phyloP scores from a whole-genome alignment of 2,797 vertebrate species.

The Alauda arvensis region DNA sequence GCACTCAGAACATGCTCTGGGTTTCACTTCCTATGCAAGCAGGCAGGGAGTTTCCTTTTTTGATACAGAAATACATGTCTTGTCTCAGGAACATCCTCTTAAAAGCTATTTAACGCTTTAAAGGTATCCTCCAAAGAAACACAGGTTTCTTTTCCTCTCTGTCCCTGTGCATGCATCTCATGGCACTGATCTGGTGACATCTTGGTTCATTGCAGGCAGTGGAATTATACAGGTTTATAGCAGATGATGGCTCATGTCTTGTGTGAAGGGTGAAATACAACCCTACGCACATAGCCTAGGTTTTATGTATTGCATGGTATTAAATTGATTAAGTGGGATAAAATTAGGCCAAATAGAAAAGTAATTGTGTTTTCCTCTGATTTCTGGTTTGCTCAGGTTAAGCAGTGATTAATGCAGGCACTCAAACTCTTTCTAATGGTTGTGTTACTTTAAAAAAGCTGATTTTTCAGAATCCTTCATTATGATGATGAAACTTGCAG shows the following conservation, averaged over 20 bases:
- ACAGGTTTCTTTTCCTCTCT: rapidly evolving
- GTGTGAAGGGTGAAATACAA: neutral
- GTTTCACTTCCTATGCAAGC: neutral
- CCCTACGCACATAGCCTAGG: neutral
- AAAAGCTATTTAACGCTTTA: neutral
- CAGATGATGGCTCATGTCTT: neutral
- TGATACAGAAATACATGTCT: neutral
- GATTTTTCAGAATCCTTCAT: neutral
- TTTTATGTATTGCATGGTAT: neutral
- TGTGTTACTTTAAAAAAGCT: neutral
- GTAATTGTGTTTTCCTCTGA: neutral
- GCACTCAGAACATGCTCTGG: neutral
- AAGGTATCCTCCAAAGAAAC: neutral
- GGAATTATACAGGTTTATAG: neutral
- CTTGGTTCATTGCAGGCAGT: neutral
- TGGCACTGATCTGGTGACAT: neutral
- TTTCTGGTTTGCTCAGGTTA: neutral
- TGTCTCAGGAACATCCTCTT: neutral
- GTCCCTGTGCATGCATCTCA: neutral
- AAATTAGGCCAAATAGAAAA: neutral
- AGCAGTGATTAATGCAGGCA: neutral
- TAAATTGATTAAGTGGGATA: neutral
- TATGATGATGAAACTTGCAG: neutral
- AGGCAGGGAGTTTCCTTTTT: neutral
- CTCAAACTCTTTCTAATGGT: neutral